Conservation (phyloP, 2,888 invertebrate species). For the Metellina segmentata region DNA sequence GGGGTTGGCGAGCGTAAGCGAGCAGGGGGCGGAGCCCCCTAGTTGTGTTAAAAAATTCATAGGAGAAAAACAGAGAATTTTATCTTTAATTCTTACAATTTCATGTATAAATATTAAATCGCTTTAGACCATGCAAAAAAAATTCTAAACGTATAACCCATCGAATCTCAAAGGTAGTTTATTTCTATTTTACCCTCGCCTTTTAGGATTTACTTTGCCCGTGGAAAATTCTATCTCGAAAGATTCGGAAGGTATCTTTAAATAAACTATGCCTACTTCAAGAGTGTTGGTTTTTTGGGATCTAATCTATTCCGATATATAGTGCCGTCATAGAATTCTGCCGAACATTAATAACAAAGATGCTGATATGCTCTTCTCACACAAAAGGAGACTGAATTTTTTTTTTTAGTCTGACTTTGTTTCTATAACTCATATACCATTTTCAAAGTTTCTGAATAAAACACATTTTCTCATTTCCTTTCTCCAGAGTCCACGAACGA, state of each 20-base stretch:
- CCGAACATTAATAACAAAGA: neutral
- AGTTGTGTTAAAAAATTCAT: no score
- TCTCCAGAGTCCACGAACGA: neutral
- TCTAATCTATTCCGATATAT: neutral
- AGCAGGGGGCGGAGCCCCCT: no score
- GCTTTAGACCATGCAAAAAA: no score
- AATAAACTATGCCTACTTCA: neutral
- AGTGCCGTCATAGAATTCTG: neutral
- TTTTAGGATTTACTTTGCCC: neutral
- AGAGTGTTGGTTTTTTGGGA: neutral
- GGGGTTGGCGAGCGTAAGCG: no score
- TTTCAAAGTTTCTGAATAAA: neutral
- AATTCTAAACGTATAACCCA: no score
- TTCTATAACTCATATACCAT: neutral
- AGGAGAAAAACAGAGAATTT: no score
- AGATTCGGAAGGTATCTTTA: neutral
- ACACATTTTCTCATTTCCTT: neutral
- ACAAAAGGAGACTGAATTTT: neutral
- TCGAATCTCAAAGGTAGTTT: no score
- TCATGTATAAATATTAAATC: no score
- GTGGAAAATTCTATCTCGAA: neutral
- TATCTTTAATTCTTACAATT: no score
- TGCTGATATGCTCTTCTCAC: neutral
- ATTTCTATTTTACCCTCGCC: no score
- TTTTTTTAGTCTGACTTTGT: neutral